Conservation (phyloP, 2,888 invertebrate genomes). For the Cephalotes varians region DNA sequence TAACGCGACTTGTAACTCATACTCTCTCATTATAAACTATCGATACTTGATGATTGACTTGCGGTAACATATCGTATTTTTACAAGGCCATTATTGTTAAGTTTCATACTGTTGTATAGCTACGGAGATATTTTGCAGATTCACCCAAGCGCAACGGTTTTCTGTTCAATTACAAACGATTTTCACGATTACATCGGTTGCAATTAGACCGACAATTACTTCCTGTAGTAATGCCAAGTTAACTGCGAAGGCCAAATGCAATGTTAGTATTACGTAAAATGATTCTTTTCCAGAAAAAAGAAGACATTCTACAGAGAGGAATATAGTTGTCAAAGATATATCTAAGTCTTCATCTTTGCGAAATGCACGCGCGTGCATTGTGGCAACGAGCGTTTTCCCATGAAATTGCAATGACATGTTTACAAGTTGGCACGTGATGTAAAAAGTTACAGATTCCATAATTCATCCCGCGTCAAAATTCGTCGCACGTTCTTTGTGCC, state of each 20-base stretch:
- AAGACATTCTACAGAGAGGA: background rate
- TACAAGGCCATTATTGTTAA: background rate
- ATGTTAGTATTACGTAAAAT: conserved; percentile 55
- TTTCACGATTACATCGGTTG: conserved; percentile 54
- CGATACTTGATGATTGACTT: background rate
- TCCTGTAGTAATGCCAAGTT: conserved; percentile 39
- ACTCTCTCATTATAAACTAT: background rate
- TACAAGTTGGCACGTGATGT: background rate
- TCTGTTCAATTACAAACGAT: conserved; percentile 55
- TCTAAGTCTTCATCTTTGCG: background rate
- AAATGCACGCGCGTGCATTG: background rate
- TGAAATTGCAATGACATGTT: background rate
- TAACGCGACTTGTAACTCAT: background rate
- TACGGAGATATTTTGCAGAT: conserved; percentile 20
- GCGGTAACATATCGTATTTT: background rate
- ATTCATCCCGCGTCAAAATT: conserved; percentile 13
- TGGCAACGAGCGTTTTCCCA: background rate
- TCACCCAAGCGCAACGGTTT: conserved; percentile 44
- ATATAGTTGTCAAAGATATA: background rate
- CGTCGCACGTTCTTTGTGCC: background rate
- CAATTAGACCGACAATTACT: conserved; percentile 54
- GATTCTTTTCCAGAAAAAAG: conserved; percentile 9
- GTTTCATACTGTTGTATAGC: background rate
- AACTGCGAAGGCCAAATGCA: conserved; percentile 49
- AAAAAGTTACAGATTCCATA: conserved; percentile 14